Percentiles rank a stretch among this genome's conserved stretches.
phyloP scores from a whole-genome alignment of 2,113 vertebrate genomes.

The Anguilla rostrata region DNA sequence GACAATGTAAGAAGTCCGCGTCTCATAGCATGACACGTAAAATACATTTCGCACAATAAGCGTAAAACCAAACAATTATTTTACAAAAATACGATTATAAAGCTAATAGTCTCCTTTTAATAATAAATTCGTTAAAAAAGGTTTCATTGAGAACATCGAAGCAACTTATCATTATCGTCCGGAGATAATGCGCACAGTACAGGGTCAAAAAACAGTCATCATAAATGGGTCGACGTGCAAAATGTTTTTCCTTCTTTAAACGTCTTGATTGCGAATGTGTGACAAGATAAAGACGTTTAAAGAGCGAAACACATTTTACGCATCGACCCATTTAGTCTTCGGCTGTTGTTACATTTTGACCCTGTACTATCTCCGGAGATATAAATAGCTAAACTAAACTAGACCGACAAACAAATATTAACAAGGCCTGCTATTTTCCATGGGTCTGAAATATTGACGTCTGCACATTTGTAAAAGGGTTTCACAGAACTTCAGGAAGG shows the following conservation, averaged over 20 bases:
- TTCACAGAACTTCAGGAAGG: neutral
- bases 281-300: neutral
- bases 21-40: too few species aligned
- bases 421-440: neutral
- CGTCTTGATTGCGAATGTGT: neutral
- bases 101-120: neutral
- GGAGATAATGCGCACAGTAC: neutral
- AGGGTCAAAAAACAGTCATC: neutral
- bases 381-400: neutral
- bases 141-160: neutral
- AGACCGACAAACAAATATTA: neutral
- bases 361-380: neutral
- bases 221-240: neutral
- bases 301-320: too few species aligned
- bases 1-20: too few species aligned
- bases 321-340: too few species aligned
- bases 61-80: too few species aligned
- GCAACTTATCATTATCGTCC: neutral
- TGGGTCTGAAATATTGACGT: neutral
- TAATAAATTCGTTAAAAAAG: neutral
- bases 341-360: too few species aligned
- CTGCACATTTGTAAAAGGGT: too few species aligned
- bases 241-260: neutral
- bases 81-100: neutral
- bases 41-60: too few species aligned